Evolutionary conservation across 2,888 invertebrate species (phyloP).

Genomic region (Polia nebulosa): DNA sequence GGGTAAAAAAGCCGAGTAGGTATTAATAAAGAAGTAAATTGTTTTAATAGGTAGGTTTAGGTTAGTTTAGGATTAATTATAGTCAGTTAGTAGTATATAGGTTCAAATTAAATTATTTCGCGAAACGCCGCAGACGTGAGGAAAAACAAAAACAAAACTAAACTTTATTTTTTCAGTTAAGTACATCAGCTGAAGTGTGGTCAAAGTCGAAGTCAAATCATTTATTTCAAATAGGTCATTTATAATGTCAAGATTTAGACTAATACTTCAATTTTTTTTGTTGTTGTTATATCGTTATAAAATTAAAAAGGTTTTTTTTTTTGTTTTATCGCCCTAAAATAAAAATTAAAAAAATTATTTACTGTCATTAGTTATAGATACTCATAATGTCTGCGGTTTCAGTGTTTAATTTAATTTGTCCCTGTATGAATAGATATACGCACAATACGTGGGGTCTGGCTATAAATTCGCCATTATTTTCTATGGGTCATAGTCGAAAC

Average conservation of each 20-base stretch:
- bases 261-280: too few relatives aligned
- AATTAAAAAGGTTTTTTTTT: too few relatives aligned
- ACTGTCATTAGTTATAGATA: too few relatives aligned
- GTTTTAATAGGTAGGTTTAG: neutral
- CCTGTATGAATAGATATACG: constrained; percentile 13
- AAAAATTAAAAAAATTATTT: too few relatives aligned
- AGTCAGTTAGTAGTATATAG: neutral
- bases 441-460: constrained; percentile 17
- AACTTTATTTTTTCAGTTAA: too few relatives aligned
- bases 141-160: neutral
- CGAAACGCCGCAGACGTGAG: neutral
- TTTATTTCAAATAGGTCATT: too few relatives aligned
- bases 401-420: neutral
- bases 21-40: neutral
- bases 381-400: too few relatives aligned
- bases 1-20: neutral
- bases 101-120: neutral
- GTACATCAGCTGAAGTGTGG: too few relatives aligned
- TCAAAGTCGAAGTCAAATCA: too few relatives aligned
- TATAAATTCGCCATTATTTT: constrained; percentile 10
- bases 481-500: neutral
- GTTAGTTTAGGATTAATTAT: neutral
- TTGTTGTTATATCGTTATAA: too few relatives aligned
- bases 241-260: too few relatives aligned
- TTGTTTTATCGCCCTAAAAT: too few relatives aligned